phyloP scores from a whole-genome alignment of 2,888 invertebrate genomes.

The Sinelater perroti region DNA sequence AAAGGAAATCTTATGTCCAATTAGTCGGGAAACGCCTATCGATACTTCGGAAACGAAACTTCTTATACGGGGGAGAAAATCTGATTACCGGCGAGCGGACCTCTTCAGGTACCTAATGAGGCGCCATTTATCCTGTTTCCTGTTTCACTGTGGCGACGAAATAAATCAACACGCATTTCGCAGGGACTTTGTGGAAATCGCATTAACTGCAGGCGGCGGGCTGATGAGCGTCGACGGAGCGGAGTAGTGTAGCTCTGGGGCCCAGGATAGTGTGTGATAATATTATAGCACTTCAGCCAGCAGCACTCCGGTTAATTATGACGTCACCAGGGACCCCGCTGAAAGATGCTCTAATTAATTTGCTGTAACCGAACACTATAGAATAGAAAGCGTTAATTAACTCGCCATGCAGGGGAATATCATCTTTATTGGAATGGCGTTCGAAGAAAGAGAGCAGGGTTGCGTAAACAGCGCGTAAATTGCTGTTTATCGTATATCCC shows the following conservation, averaged over 20 bases:
- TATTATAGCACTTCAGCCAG: constrained; percentile 37
- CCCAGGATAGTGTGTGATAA: constrained; percentile 29
- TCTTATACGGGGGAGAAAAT: too few relatives aligned
- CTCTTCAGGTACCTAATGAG: constrained; percentile 19
- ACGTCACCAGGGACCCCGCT: constrained; percentile 38
- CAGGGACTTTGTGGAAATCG: constrained; percentile 33
- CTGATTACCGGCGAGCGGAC: too few relatives aligned
- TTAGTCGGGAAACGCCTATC: too few relatives aligned
- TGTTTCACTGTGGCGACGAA: constrained; percentile 24
- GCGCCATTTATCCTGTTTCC: constrained; percentile 18
- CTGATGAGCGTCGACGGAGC: constrained; percentile 32
- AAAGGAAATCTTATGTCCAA: too few relatives aligned
- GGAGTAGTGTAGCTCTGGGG: constrained; percentile 23
- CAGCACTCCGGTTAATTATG: constrained; percentile 39
- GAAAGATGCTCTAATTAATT: constrained; percentile 41
- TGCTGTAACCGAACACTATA: constrained; percentile 42
- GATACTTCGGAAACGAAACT: too few relatives aligned
- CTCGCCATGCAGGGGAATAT: constrained; percentile 27
- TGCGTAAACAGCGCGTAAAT: too few relatives aligned
- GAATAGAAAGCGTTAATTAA: constrained; percentile 41
- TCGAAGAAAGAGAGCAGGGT: too few relatives aligned
- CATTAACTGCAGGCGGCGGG: constrained; percentile 31
- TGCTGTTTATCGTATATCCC: too few relatives aligned
- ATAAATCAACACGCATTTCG: constrained; percentile 32
- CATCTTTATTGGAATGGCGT: constrained; percentile 24